Evolutionary conservation across 2,113 vertebrate species (phyloP), one percentile per base, ranked within the genome.

Genomic region (Pan troglodytes): DNA sequence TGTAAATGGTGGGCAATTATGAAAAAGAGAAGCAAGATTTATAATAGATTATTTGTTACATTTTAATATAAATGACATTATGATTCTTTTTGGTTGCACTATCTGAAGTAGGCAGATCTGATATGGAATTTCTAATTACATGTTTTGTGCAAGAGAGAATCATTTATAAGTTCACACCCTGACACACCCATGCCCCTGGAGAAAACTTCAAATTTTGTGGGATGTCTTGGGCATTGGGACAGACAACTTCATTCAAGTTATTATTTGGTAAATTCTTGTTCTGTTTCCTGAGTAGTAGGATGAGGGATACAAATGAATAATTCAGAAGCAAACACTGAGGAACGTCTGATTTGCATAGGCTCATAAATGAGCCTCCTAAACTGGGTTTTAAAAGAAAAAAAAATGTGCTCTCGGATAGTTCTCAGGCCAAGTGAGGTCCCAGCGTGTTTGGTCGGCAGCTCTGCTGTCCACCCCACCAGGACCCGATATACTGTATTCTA

Each of bases 51-150:
- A 76, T 45, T 93, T 90, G 75, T 81, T 68, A 88, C 61, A 73
- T 90, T 79, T 94, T 89, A 91, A 94, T 86, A 57, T n/a, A 59
- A 90, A 72, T 67, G 48, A 14, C 92, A 67, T 76, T 96, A 82
- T 76, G 8, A 43, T 82, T 94, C 90, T 80, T 96, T 86, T 73
- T 48, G 45, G 32, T 97, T 96, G 35, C 40, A 45, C 32, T 89
- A 80, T 94, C 93, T 92, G 52, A 90, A 76, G 40, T 32, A 43
- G 59, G 75, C 38, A 67, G 85, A 96, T 97, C 95, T 96, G 95
- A 97, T 90, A 93, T 1, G 64, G 52, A 80, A 83, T 94, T 93
- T 88, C 96, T 98, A 96, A 98, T 97, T 96, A 90, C 86, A 84
- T 10, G 57, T 91, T 95, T 93, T 59, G 85, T 80, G 91, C 52